Base-by-base conservation (phyloP, 1,140 invertebrate species). In the Anastrepha ludens region DNA sequence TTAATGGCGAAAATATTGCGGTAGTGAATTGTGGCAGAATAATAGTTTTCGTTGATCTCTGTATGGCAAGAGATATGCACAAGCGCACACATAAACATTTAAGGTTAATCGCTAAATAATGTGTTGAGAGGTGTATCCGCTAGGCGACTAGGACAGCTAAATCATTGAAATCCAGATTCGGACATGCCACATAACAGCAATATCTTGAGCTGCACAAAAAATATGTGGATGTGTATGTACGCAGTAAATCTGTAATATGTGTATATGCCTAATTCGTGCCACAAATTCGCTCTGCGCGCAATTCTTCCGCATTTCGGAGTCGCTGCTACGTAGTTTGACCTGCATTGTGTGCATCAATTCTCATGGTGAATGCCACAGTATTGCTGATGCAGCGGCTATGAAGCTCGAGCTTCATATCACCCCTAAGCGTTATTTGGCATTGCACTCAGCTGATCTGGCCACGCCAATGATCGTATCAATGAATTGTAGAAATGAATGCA, bases 21-120 rank as follows among this genome's bases (percentile, higher is more conserved):
- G 70, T 74, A 50, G 17, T 74, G 41, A 74, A 74, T 44, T 50
- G 39, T 74, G 70, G 70, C 70, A 74, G 39, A 44, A 11, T 74
- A 74, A 74, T 44, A 44, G 41, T 62, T 62, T 62, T 62, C 1
- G 13, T 62, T 62, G 60, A 62, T 62, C 13, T 74, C 15, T 74
- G 70, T 74, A 1, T 4, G 4, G 41, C 70, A 17, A 29, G 20
- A 70, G 13, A 47, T 41, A 74, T 3, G 7, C 70, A 47, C 70
- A 74, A 8, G 29, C 3, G 8, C 41, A 17, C 70, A 50, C 44
- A 15, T 2, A 17, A 74, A 47, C 41, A 50, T 44, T 74, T 50
- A 17, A 44, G 70, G 70, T 74, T 74, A 74, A 74, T 44, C 70
- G 70, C 44, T 74, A 74, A 74, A 74, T 74, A 74, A 74, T 74